Conservation (phyloP, 2,797 vertebrate genomes). For the Cyclura pinguis region DNA sequence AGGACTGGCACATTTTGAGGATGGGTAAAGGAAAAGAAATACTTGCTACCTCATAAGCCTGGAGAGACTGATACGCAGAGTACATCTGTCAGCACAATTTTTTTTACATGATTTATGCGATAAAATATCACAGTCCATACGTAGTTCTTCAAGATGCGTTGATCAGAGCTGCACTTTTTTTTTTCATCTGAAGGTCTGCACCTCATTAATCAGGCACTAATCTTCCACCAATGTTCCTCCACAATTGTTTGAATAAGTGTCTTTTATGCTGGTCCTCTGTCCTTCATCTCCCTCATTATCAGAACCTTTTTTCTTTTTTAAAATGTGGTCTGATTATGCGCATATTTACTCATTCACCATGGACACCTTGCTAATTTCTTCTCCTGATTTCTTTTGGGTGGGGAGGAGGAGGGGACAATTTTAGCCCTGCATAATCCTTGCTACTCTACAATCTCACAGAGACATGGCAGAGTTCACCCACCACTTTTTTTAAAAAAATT, state of each 20-base stretch:
- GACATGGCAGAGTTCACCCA: background rate
- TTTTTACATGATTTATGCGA: background rate
- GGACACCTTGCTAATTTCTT: conserved; percentile 43
- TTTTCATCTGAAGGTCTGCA: conserved; percentile 18
- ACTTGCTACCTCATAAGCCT: background rate
- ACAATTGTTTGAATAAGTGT: conserved; percentile 40
- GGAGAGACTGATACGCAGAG: background rate
- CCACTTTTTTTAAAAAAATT: background rate
- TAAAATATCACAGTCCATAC: background rate
- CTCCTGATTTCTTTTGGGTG: conserved; percentile 22
- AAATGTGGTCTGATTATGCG: conserved; percentile 38
- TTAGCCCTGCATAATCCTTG: conserved; percentile 19
- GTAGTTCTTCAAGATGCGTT: background rate
- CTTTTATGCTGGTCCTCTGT: conserved; percentile 16
- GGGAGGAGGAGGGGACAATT: background rate
- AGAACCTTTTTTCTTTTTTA: conserved; percentile 12
- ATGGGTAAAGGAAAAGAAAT: background rate
- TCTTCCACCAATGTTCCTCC: conserved; percentile 20
- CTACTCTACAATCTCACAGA: conserved; percentile 19
- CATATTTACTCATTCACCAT: conserved; percentile 40
- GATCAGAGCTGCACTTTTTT: background rate
- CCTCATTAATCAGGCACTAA: conserved; percentile 32
- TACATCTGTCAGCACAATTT: background rate
- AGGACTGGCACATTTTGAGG: background rate
- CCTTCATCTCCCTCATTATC: conserved; percentile 19